A percentile compares a stretch with the other conserved stretches of the same genome.
Conservation (phyloP, 2,888 invertebrate species). For the Platycheirus albimanus region DNA sequence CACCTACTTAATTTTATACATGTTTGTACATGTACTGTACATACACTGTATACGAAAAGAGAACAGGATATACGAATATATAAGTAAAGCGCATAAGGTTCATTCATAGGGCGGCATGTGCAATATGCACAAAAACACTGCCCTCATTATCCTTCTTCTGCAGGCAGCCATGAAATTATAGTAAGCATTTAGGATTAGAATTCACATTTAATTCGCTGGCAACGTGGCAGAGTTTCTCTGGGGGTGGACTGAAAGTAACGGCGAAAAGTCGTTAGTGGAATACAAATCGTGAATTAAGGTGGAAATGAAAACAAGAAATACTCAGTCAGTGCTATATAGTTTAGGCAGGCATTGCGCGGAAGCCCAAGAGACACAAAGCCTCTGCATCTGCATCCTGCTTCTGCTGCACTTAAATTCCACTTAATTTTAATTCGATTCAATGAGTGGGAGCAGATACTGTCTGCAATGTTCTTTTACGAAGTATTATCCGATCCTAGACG, state of each 20-base stretch:
- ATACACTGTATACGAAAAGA: neutral
- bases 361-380: too few relatives aligned
- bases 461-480: neutral
- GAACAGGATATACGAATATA: slow-evolving; percentile 8
- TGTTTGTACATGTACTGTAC: too few relatives aligned
- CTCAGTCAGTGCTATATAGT: neutral
- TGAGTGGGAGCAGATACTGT: neutral
- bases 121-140: slow-evolving; percentile 13
- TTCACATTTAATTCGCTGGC: slow-evolving; percentile 14
- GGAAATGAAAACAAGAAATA: slow-evolving; percentile 42
- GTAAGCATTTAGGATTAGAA: slow-evolving; percentile 19
- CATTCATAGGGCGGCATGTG: slow-evolving; percentile 13
- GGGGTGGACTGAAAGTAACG: slow-evolving; percentile 21
- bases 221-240: neutral
- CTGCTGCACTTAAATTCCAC: slow-evolving; percentile 43
- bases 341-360: too few relatives aligned
- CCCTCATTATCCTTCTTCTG: slow-evolving; percentile 23
- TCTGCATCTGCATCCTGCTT: slow-evolving; percentile 29
- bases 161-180: neutral
- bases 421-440: slow-evolving; percentile 56
- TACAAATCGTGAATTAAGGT: slow-evolving; percentile 41
- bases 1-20: slow-evolving; percentile 60
- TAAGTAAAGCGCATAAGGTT: slow-evolving; percentile 11
- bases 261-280: slow-evolving; percentile 43
- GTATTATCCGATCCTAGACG: neutral